Evolutionary conservation across 2,888 invertebrate species (phyloP), one percentile per base, ranked within the genome.

Genomic region (Lasioglossum zephyrum): DNA sequence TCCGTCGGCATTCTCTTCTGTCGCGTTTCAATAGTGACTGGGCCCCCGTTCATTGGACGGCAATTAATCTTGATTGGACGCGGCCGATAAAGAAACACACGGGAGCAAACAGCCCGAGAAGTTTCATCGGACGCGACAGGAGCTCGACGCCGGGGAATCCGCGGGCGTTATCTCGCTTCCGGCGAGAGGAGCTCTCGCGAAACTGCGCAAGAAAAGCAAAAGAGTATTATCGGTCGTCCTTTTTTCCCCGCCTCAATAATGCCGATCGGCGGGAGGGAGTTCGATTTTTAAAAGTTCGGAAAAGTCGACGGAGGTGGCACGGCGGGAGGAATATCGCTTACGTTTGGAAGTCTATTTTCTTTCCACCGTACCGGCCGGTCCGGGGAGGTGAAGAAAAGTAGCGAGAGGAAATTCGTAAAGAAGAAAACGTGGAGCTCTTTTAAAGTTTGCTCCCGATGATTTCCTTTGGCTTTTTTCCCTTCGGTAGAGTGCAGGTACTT

Each of bases 31-130:
- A 87, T 86, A 84, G 85, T 84, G 81, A 88, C 87, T 84, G 89
- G 88, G 89, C 89, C 57, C 91, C 91, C 90, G 88, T 57, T 82
- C 83, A 85, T 86, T 88, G 88, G 87, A 88, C 82, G 80, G 85
- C 89, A 90, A 90, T 90, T 90, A 90, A 89, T 90, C 89, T 86
- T 82, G 86, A 88, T 88, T 73, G 87, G 88, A 89, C 89, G 85
- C 79, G 78, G 39, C 66, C 86, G 85, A 89, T 81, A 86, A 89
- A 80, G 81, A 85, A 66, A 83, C 75, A 75, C 83, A 77, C 79
- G 57, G 66, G 26, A 63, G 82, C 81, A 79, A 81, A 83, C 69
- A 81, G 81, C 22, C 77, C 49, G 77, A 31, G 77, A 81, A 88
- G 44, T 88, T 87, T 88, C 85, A 88, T 84, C 83, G 79, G 69